Evolutionary conservation across 2,888 invertebrate genomes (phyloP).

Genomic region (Himalopsyche kuldschensis): DNA sequence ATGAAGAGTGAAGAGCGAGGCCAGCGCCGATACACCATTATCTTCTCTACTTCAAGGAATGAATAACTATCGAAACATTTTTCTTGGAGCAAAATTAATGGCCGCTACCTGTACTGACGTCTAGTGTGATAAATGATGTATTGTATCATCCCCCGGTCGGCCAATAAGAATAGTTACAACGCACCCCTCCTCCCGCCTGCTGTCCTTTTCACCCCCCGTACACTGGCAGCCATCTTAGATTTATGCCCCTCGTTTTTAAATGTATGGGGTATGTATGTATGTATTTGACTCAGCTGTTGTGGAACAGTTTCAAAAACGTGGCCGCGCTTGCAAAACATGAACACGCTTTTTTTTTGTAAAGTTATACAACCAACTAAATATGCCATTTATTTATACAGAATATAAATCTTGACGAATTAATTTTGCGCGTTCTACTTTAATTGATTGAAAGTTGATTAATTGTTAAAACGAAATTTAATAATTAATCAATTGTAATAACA

Average conservation of each 20-base stretch:
- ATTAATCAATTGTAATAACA: too few species aligned
- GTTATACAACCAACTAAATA: too few species aligned
- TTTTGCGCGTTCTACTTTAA: too few species aligned
- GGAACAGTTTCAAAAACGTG: not conserved
- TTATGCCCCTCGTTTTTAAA: constrained; percentile 34
- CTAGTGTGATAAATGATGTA: constrained; percentile 38
- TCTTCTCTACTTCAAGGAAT: not conserved
- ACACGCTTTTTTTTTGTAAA: too few species aligned
- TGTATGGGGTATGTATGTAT: not conserved
- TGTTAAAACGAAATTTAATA: too few species aligned
- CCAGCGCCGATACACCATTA: not conserved
- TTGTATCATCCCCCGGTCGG: constrained; percentile 37
- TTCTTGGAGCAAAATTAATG: constrained; percentile 28
- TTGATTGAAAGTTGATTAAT: too few species aligned
- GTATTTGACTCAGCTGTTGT: not conserved
- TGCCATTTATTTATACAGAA: too few species aligned
- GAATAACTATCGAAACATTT: constrained; percentile 12
- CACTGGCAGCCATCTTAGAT: constrained; percentile 38
- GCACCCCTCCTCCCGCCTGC: not conserved
- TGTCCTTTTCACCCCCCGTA: constrained; percentile 1
- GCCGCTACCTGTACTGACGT: constrained; percentile 33
- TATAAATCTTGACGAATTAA: too few species aligned
- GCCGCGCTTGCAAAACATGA: too few species aligned
- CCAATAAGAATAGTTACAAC: constrained; percentile 35
- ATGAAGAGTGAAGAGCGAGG: not conserved